Base-by-base conservation (phyloP, 2,113 vertebrate genomes). In the Turdus rufiventris region DNA sequence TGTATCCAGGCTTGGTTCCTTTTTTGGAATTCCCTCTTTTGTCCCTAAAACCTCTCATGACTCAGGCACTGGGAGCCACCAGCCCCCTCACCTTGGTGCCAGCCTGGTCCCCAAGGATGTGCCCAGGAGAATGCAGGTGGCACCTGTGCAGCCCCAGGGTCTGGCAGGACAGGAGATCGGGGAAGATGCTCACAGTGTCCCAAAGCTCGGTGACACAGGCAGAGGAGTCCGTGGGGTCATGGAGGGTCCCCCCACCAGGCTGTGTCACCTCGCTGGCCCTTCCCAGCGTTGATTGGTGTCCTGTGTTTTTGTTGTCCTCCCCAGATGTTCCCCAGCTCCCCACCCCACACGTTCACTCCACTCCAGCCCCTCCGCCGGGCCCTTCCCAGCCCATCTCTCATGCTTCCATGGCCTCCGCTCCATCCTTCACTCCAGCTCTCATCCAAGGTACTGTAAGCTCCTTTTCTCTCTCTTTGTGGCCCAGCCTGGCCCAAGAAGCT, bases 371-470 rank as follows among this genome's bases (percentile, higher is more conserved):
- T 95, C 88, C 57, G 88, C 85, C 89, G 4, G 93, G 95, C 96
- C 82, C 94, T 97, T 96, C 93, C 94, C 94, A 95, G 96, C 85
- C 94, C 96, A 94, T 82, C 94, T 95, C 67, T 96, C 95, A 95
- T 96, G 51, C 93, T 88, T 89, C 96, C 96, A 96, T 96, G 94
- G 94, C 93, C 89, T 95, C 88, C 29, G 93, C 95, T 66, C 93
- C 96, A 95, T 96, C 90, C 94, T 96, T 66, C 96, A 96, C 96
- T 95, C 93, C 96, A 97, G 91, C 94, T 94, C 94, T 78, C 87
- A 88, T 81, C 83, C 95, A 95, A 96, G 96, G 94, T 96, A 96
- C 94, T 25, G 93, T 96, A 96, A 94, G 75, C 93, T 97, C 89
- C 92, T 89, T 94, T 96, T 94, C 92, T 95, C 5, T 92, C 91